Conservation (phyloP, 2,113 vertebrate genomes). For the Ameiurus melas region DNA sequence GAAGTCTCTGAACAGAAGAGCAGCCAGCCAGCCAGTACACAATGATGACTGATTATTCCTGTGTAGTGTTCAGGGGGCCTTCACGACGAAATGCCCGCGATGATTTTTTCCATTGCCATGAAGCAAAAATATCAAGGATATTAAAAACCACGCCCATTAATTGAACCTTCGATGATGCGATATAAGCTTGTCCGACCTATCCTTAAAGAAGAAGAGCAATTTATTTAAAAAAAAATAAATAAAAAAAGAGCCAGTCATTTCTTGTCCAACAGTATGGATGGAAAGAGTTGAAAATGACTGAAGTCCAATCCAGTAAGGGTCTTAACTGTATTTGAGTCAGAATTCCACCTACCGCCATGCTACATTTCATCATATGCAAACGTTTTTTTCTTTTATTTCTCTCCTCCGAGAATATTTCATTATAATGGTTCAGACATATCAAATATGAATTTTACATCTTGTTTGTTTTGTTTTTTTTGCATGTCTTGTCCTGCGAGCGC, state of each 20-base stretch:
- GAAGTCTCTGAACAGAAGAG: background rate
- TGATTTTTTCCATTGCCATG: background rate
- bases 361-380: background rate
- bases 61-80: background rate
- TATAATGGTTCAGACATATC: background rate
- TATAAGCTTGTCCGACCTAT: background rate
- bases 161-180: background rate
- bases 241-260: background rate
- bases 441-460: background rate
- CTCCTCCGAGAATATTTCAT: background rate
- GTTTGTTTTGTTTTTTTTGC: background rate
- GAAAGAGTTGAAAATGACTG: background rate
- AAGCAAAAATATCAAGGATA: background rate
- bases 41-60: constrained; percentile 6
- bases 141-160: background rate
- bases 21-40: background rate
- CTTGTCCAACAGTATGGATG: too few relatives aligned
- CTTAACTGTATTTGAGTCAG: background rate
- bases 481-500: background rate
- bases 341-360: background rate
- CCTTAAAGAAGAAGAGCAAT: background rate
- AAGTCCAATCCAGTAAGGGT: background rate
- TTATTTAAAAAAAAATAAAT: background rate
- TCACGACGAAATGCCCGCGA: constrained; percentile 7
- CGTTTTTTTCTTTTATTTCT: background rate